Conservation (phyloP, 1,140 invertebrate species). For the Drosophila persimilis region DNA sequence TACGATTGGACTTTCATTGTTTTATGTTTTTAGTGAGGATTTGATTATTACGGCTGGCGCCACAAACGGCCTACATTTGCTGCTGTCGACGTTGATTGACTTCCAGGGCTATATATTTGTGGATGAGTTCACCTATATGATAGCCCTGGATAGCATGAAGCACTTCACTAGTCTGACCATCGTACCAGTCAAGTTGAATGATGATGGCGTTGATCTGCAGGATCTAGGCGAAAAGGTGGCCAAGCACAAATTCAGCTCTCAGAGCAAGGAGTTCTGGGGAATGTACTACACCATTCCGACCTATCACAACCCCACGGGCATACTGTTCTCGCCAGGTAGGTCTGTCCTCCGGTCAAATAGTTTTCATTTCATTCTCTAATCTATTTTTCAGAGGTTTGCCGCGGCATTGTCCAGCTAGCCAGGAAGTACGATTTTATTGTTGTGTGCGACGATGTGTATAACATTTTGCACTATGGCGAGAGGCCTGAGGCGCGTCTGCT, state of each 20-base stretch:
- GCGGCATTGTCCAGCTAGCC: conserved; percentile 84
- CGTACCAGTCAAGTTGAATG: conserved; percentile 84
- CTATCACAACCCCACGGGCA: conserved; percentile 88
- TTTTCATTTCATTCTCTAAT: not conserved
- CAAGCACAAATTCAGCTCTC: conserved; percentile 62
- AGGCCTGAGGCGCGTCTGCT: conserved; percentile 84
- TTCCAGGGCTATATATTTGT: conserved; percentile 86
- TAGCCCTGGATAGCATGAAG: conserved; percentile 85
- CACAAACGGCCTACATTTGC: conserved; percentile 85
- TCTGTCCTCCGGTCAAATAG: not conserved
- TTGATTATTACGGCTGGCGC: conserved; percentile 87
- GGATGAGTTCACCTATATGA: conserved; percentile 88
- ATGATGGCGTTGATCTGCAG: conserved; percentile 84
- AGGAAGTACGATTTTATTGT: conserved; percentile 85
- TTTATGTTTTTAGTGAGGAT: conserved; percentile 83
- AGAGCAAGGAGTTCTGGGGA: conserved; percentile 85
- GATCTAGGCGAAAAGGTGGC: conserved; percentile 81
- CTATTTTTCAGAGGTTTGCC: conserved; percentile 82
- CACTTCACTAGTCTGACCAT: conserved; percentile 85
- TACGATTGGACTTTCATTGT: not conserved
- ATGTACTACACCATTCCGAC: conserved; percentile 87
- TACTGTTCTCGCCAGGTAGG: conserved; percentile 84
- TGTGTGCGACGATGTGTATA: conserved; percentile 88
- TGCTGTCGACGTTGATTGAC: conserved; percentile 85
- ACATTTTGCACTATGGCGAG: conserved; percentile 85